Base-by-base conservation (phyloP, 2,888 invertebrate genomes). In the Pheosia gnoma region DNA sequence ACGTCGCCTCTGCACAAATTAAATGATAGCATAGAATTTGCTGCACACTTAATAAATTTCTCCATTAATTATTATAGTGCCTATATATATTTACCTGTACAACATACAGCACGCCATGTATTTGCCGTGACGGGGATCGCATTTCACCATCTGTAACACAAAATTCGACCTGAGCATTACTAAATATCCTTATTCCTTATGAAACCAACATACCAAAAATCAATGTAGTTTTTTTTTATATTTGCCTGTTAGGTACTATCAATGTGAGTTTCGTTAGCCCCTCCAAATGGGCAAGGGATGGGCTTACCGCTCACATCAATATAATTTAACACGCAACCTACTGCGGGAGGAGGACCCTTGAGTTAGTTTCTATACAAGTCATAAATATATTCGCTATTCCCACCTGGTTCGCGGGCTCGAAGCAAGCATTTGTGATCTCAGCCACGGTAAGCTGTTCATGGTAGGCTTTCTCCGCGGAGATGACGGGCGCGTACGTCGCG, bases 41-140 rank as follows among this genome's bases (percentile, higher is more conserved):
- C 43, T 41, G 6, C 41, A 41, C 41, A 41, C 41, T 25, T 1
- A 25, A 25, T 1, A 0, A 0, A 25, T 25, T 25, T 25, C 25
- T 25, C 25, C 25, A 25, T 25, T 25, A 0, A 25, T 25, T 25
- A 25, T 25, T 25, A 2, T 0, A 25, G 25, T 25, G 2, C 25
- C 25, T 25, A 25, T 25, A 25, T 25, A 25, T 25, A 25, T 45
- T 58, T 77, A 94, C 94, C 95, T 93, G 94, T 98, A 98, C 81
- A 98, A 93, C 96, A 98, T 97, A 82, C 98, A 98, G 89, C 98
- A 98, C 13, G 98, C 98, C 98, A 98, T 96, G 91, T 98, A 98
- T 87, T 97, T 97, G 59, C 97, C 97, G 81, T 97, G 97, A 59
- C 98, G 95, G 0, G 98, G 98, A 82, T 98, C 98, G 84, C 98